Conservation (phyloP, 2,113 vertebrate species). For the Pachyramphus minor region DNA sequence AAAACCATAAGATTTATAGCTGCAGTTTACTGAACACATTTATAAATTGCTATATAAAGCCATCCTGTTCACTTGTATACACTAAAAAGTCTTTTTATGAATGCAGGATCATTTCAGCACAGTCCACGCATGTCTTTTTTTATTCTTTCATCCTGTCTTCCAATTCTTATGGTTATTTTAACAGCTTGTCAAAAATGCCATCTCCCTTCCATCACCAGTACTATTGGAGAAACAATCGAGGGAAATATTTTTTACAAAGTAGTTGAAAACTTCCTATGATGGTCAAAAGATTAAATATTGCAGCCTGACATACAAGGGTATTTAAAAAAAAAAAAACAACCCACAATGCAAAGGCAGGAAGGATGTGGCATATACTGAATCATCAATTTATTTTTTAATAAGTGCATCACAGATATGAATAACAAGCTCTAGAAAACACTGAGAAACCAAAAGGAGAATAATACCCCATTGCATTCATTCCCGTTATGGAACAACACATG, state of each 20-base stretch:
- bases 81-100: background rate
- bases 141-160: background rate
- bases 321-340: background rate
- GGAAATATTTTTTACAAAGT: background rate
- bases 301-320: background rate
- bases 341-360: background rate
- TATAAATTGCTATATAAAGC: background rate
- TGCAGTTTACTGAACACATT: slow-evolving; percentile 6
- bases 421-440: background rate
- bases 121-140: background rate
- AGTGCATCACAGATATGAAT: background rate
- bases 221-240: background rate
- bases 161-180: background rate
- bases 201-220: background rate
- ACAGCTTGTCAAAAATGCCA: slow-evolving; percentile 20
- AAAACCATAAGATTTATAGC: background rate
- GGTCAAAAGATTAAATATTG: background rate
- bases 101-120: background rate
- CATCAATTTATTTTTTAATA: background rate
- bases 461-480: background rate
- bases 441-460: background rate
- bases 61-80: background rate
- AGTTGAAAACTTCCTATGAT: background rate
- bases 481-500: background rate
- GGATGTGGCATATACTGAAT: background rate